Evolutionary conservation across 2,797 vertebrate species (phyloP), one percentile per base, ranked within the genome.

Genomic region (Pitangus sulphuratus): DNA sequence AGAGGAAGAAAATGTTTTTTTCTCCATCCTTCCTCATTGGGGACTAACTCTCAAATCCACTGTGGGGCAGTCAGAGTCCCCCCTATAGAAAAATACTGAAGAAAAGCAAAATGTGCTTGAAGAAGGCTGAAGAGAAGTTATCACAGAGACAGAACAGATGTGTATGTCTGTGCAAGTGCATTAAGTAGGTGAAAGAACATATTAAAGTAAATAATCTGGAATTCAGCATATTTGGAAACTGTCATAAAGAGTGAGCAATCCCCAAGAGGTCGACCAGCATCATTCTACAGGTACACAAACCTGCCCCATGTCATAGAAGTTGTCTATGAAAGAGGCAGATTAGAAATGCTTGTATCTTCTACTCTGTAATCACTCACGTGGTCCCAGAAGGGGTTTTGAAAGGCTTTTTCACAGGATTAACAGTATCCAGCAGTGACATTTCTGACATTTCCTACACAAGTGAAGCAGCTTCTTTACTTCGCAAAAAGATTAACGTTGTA

Each of bases 1-100:
- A 84, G 50, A 24, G 28, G 47, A 95, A 97, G 74, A 89, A 90
- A 50, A 51, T 28, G 13, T n/a, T 91, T 79, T 91, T 30, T 48
- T 51, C 57, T 87, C 57, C 11, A 2, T 54, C 91, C 42, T 54
- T 91, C 50, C n/a, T 76, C 62, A 48, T 0, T 53, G 58, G 37
- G 24, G 11, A 82, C 31, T 84, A 56, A 66, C 58, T 84, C 26
- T 90, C 35, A 84, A 86, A 86, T 86, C 37, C 71, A 71, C 26
- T 66, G 54, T 30, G 24, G 71, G 61, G 83, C 45, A 62, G 62
- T 37, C 12, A 14, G 39, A 74, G 15, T 25, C 33, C 28, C 57
- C 17, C 4, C 16, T 2, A 64, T 11, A 33, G 69, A 70, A 94
- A 87, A 85, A 78, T 0, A 1, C 10, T 45, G 16, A 84, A 87